Percentiles rank a stretch among this genome's conserved stretches.
phyloP scores from a whole-genome alignment of 2,888 invertebrate genomes.

The Scaeva pyrastri region DNA sequence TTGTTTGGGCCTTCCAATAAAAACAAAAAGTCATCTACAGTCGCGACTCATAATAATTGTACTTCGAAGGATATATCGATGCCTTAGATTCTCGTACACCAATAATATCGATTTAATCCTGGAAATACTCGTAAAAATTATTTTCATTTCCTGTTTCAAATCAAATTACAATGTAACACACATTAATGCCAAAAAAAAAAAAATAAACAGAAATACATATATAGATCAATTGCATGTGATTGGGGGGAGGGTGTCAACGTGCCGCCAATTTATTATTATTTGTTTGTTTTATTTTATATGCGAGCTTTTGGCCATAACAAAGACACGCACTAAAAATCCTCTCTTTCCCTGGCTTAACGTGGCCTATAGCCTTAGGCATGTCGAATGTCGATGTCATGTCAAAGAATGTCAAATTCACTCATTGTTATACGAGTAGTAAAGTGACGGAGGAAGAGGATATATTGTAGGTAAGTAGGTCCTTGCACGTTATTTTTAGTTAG shows the following conservation, averaged over 20 bases:
- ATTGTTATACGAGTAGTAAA: background rate
- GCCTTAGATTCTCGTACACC: background rate
- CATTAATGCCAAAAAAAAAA: conserved; percentile 64
- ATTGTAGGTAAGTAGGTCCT: conserved; percentile 11
- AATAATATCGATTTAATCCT: conserved; percentile 31
- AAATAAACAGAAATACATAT: too few relatives aligned
- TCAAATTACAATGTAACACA: conserved; percentile 54
- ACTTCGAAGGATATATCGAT: conserved; percentile 23
- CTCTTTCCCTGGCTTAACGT: too few relatives aligned
- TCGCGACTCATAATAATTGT: conserved; percentile 60
- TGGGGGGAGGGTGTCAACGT: conserved; percentile 22
- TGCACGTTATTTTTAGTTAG: background rate
- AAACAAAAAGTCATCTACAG: background rate
- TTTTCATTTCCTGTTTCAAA: conserved; percentile 37
- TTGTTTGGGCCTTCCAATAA: background rate
- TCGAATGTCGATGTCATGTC: conserved; percentile 52
- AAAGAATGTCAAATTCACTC: conserved; percentile 60
- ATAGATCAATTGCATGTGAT: conserved; percentile 51
- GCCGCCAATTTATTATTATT: conserved; percentile 15
- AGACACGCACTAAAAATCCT: conserved; percentile 43
- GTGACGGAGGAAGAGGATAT: background rate
- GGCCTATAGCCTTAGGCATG: background rate
- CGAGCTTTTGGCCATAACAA: background rate
- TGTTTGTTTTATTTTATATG: conserved; percentile 28
- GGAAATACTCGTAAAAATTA: conserved; percentile 7